Evolutionary conservation across 2,888 invertebrate genomes (phyloP).

Genomic region (Erebia epiphron): DNA sequence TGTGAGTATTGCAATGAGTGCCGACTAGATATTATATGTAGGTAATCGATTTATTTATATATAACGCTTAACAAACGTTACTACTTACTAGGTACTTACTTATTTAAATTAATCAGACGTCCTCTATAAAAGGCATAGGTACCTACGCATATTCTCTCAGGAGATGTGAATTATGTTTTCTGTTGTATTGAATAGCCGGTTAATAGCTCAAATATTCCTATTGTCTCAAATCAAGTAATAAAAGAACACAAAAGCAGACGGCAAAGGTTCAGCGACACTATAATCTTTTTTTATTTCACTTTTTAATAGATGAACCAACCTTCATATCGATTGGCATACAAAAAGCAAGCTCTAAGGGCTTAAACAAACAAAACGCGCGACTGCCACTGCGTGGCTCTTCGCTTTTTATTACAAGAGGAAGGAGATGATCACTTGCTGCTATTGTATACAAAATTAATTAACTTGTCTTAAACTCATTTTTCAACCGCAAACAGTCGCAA

Average conservation of each 20-base stretch:
- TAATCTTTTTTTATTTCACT: conserved; percentile 26
- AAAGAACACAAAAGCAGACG: conserved; percentile 11
- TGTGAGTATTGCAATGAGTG: too few species aligned
- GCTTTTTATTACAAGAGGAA: too few species aligned
- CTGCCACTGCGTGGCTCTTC: too few species aligned
- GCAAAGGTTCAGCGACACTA: conserved; percentile 19
- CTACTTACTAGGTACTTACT: too few species aligned
- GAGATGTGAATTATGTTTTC: neutral
- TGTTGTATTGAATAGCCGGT: conserved; percentile 3
- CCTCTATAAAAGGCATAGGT: neutral
- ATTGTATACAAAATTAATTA: too few species aligned
- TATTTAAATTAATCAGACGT: neutral
- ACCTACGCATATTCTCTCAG: neutral
- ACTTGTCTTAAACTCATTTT: too few species aligned
- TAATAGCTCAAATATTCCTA: neutral
- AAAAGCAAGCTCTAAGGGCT: conserved; percentile 36
- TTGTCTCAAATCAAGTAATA: conserved; percentile 6
- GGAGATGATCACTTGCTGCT: too few species aligned
- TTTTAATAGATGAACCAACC: conserved; percentile 39
- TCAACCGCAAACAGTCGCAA: too few species aligned
- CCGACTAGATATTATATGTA: too few species aligned
- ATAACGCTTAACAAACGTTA: too few species aligned
- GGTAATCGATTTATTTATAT: too few species aligned
- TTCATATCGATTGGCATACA: conserved; percentile 41
- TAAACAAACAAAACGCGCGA: too few species aligned